A percentile compares a stretch with the other conserved stretches of the same genome.
Conservation (phyloP, 1,140 invertebrate genomes). For the Maniola jurtina region DNA sequence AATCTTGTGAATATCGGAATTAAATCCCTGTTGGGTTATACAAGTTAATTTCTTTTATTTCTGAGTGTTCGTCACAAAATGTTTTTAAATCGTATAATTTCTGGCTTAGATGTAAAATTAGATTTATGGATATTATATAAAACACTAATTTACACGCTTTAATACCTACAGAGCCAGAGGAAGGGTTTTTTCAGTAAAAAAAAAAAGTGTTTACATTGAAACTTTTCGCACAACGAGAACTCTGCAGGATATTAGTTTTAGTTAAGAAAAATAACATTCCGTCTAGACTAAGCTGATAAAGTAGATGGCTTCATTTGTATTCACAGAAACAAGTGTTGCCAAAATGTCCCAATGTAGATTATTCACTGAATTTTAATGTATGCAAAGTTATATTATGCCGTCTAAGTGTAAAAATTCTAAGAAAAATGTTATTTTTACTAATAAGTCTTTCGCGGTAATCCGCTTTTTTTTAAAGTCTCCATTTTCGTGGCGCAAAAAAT, state of each 20-base stretch:
- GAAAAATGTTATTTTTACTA: conserved; percentile 10
- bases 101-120: too few relatives aligned
- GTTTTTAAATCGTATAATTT: too few relatives aligned
- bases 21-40: too few relatives aligned
- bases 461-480: conserved; percentile 15
- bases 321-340: conserved; percentile 31
- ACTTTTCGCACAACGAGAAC: neutral
- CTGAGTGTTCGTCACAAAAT: too few relatives aligned
- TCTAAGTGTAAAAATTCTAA: conserved; percentile 8
- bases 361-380: conserved; percentile 26
- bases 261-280: conserved; percentile 21
- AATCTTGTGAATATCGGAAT: too few relatives aligned
- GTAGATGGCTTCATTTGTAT: conserved; percentile 30
- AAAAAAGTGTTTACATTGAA: neutral
- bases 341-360: conserved; percentile 27
- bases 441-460: conserved; percentile 11
- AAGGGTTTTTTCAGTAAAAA: neutral
- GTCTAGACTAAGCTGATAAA: conserved; percentile 35
- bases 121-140: too few relatives aligned
- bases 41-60: too few relatives aligned
- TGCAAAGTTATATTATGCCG: conserved; percentile 7
- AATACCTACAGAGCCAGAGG: neutral
- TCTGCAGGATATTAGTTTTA: conserved; percentile 24
- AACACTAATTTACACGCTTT: too few relatives aligned
- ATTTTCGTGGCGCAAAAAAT: conserved; percentile 34